Percentiles rank a stretch among this genome's conserved stretches.
Evolutionary conservation across 2,113 vertebrate genomes (phyloP).

Genomic region (Prionailurus bengalensis): DNA sequence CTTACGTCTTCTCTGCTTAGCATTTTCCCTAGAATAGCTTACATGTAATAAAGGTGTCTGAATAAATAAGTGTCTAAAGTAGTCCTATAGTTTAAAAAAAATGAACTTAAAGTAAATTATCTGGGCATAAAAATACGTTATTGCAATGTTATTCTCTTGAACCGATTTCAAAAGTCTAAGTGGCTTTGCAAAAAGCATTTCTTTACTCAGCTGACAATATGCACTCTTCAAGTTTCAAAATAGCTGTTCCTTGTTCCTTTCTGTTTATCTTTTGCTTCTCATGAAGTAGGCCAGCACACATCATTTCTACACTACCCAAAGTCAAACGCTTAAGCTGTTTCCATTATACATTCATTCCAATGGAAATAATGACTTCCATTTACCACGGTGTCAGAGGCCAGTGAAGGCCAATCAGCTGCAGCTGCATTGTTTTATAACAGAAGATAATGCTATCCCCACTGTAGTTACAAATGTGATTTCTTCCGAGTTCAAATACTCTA

Average conservation of each 20-base stretch:
- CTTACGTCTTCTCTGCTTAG: neutral
- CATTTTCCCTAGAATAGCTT: neutral
- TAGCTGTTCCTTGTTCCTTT: slow-evolving; percentile 67
- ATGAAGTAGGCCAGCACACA: slow-evolving; percentile 48
- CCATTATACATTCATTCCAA: slow-evolving; percentile 74
- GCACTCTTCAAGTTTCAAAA: slow-evolving; percentile 56
- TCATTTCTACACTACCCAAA: slow-evolving; percentile 68
- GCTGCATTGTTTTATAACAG: slow-evolving; percentile 73
- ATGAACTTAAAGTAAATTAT: slow-evolving; percentile 62
- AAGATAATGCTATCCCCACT: slow-evolving; percentile 76
- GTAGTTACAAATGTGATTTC: slow-evolving; percentile 86
- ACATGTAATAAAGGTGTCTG: neutral
- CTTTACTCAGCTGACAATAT: slow-evolving; percentile 65
- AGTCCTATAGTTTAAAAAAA: neutral
- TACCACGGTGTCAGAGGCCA: slow-evolving; percentile 73
- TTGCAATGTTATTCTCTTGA: slow-evolving; percentile 40
- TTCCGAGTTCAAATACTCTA: slow-evolving; percentile 85
- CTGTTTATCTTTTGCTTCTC: slow-evolving; percentile 59
- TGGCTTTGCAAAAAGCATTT: slow-evolving; percentile 31
- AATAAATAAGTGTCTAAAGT: slow-evolving; percentile 47
- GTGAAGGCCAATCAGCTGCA: slow-evolving; percentile 71
- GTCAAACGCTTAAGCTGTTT: slow-evolving; percentile 67
- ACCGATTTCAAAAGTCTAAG: slow-evolving; percentile 15
- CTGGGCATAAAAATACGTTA: slow-evolving; percentile 57
- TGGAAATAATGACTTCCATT: slow-evolving; percentile 79